Evolutionary conservation across 2,888 invertebrate species (phyloP).

Genomic region (Mimachlamys varia): DNA sequence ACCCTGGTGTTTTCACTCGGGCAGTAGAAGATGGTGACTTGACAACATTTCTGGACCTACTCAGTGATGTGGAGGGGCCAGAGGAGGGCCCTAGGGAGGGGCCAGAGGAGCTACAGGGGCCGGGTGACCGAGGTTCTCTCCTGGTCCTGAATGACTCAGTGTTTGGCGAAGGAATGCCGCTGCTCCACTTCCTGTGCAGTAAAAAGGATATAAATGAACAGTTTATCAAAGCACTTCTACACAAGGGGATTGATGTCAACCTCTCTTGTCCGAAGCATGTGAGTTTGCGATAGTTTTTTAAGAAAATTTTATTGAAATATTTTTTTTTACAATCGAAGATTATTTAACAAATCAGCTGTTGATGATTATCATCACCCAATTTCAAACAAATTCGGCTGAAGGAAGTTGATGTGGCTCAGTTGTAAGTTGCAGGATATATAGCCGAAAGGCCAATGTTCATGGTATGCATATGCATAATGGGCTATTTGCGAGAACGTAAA

Average conservation of each 20-base stretch:
- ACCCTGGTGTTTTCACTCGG: not conserved
- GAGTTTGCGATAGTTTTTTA: not conserved
- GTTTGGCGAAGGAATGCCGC: not conserved
- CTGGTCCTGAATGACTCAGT: not conserved
- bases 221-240: not conserved
- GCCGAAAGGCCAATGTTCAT: too few relatives aligned
- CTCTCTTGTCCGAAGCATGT: not conserved
- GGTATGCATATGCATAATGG: too few relatives aligned
- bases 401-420: too few relatives aligned
- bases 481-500: too few relatives aligned
- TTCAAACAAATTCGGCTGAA: too few relatives aligned
- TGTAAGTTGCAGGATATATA: too few relatives aligned
- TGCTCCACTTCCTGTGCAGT: not conserved
- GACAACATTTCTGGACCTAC: not conserved
- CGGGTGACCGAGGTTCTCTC: not conserved
- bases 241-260: not conserved
- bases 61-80: not conserved
- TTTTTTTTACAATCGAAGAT: too few relatives aligned
- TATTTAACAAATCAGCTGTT: too few relatives aligned
- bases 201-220: not conserved
- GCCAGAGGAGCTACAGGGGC: not conserved
- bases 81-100: not conserved
- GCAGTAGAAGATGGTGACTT: slow-evolving; percentile 3
- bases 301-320: too few relatives aligned
- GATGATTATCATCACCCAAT: too few relatives aligned